Evolutionary conservation across 2,888 invertebrate genomes (phyloP), one percentile per base, ranked within the genome.

Genomic region (Galerucella pusilla): DNA sequence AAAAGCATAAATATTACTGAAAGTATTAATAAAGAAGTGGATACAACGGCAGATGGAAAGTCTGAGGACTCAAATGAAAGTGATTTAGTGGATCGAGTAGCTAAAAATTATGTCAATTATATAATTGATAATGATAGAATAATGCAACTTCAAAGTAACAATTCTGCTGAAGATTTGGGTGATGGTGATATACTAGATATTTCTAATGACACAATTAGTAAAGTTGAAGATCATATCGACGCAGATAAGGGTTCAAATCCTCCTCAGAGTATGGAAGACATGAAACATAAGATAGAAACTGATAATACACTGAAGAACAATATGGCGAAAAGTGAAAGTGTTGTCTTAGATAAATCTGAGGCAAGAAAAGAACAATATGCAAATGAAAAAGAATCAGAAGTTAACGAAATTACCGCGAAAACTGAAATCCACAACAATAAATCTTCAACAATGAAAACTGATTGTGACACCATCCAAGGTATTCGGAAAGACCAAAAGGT

Each of bases 101-200:
- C 74, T 16, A 75, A 75, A 66, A 74, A 77, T 64, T 77, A 77
- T 49, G 72, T 75, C 0, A 75, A 65, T 57, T 74, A 74, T 35
- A 70, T 77, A 2, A 74, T 77, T 10, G 74, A 73, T 14, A 77
- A 75, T 14, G 73, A 77, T 42, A 67, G 71, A 59, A 57, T 67
- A 49, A 35, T 72, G 35, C 11, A 45, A n/a, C 20, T 20, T 7
- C 60, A 72, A 12, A 66, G 5, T 25, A 28, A 74, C 6, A 65
- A 9, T 11, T 66, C 60, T 46, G 70, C 60, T 35, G 49, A 16
- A 57, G 64, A 68, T 12, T 6, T 74, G 20, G 49, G 57, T 9
- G 57, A 42, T 12, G 14, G 14, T 9, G 35, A 42, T 42, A 42
- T 5, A 42, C 35, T 42, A 42, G 71, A 54, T 54, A 71, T 59